These are phyloP conservation scores for Equus quagga DNA, from an alignment of 2,113 vertebrate species.

Conservation along the genomic window DNA sequence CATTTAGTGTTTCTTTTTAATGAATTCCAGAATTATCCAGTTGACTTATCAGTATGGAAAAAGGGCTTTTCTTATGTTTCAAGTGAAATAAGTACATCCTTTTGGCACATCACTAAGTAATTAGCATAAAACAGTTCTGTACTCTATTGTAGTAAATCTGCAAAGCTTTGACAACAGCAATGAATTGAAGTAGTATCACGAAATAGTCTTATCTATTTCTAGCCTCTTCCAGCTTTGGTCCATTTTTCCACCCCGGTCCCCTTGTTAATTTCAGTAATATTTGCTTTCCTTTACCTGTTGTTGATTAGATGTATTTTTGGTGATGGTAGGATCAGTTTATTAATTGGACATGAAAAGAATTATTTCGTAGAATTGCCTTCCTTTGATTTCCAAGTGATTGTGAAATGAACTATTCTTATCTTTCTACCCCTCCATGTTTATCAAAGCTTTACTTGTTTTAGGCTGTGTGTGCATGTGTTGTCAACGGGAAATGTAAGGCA, in stretches of 20 bases:
- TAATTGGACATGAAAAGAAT: not conserved
- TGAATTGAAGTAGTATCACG: conserved; percentile 63
- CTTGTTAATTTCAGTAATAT: conserved; percentile 30
- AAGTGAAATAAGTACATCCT: conserved; percentile 82
- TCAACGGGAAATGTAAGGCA: not conserved
- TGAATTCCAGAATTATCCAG: conserved; percentile 88
- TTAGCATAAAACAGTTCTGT: conserved; percentile 81
- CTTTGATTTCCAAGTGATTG: not conserved
- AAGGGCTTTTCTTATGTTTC: conserved; percentile 80
- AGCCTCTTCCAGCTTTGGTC: not conserved
- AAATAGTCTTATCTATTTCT: conserved; percentile 35
- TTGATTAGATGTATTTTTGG: conserved; percentile 28
- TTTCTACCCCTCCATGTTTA: not conserved
- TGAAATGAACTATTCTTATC: not conserved
- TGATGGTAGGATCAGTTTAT: not conserved
- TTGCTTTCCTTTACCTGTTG: not conserved
- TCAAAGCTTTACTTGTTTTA: not conserved
- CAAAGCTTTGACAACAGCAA: conserved; percentile 67
- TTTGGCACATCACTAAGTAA: conserved; percentile 69
- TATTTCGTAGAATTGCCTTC: conserved; percentile 23
- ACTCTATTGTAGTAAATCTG: conserved; percentile 72
- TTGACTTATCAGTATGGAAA: conserved; percentile 85
- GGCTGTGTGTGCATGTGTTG: rapidly evolving
- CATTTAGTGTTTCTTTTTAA: conserved; percentile 86
- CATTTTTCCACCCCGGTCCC: not conserved